Evolutionary conservation across 2,888 invertebrate genomes (phyloP).

Genomic region (Corbicula japonica): DNA sequence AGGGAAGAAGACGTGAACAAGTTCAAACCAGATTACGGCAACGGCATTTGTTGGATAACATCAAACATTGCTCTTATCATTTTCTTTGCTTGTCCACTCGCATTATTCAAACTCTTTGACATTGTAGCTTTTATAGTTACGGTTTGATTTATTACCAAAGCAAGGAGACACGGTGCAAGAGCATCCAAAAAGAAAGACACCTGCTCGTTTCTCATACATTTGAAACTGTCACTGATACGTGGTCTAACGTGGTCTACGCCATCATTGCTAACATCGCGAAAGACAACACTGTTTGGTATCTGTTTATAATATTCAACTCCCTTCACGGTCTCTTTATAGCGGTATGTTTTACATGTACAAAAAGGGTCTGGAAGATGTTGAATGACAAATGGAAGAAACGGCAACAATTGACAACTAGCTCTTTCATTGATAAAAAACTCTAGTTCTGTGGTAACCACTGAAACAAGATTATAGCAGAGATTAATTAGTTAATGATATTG

Average conservation of each 20-base stretch:
- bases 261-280: slow-evolving; percentile 85
- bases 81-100: slow-evolving; percentile 88
- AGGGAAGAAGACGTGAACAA: slow-evolving; percentile 76
- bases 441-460: no score
- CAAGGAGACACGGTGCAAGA: slow-evolving; percentile 47
- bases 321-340: slow-evolving; percentile 89
- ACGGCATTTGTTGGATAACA: slow-evolving; percentile 88
- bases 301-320: slow-evolving; percentile 87
- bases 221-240: slow-evolving; percentile 86
- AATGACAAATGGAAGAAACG: no score
- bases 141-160: slow-evolving; percentile 87
- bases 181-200: slow-evolving; percentile 39
- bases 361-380: slow-evolving; percentile 70
- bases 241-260: slow-evolving; percentile 87
- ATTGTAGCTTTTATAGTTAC: slow-evolving; percentile 88
- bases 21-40: slow-evolving; percentile 86
- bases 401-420: no score
- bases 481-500: no score
- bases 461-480: no score
- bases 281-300: slow-evolving; percentile 85
- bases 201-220: slow-evolving; percentile 66
- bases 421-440: no score
- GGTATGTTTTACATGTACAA: slow-evolving; percentile 80
- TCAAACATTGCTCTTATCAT: slow-evolving; percentile 88
- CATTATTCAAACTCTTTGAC: slow-evolving; percentile 87